Percentiles rank a stretch among this genome's conserved stretches.
Evolutionary conservation across 2,797 vertebrate genomes (phyloP).

Genomic region (Peromyscus melanophrys): DNA sequence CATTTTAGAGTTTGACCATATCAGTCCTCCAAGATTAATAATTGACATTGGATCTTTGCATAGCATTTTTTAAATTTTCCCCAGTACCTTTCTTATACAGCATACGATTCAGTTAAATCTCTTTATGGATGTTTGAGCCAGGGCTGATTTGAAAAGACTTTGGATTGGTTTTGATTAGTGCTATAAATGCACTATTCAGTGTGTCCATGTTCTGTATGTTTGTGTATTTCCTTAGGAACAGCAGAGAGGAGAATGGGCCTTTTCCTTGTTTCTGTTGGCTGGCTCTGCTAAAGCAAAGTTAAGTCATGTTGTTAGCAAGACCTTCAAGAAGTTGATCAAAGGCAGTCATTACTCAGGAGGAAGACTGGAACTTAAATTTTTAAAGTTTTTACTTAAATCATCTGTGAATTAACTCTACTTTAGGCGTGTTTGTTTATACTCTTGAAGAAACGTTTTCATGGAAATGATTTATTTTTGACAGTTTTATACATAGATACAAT

Average conservation of each 20-base stretch:
- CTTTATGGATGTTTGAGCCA: neutral
- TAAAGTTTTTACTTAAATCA: constrained; percentile 75
- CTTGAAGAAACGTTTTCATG: constrained; percentile 85
- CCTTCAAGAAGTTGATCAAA: constrained; percentile 58
- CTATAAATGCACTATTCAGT: neutral
- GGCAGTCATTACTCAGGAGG: constrained; percentile 77
- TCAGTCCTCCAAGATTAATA: neutral
- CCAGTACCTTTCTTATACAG: neutral
- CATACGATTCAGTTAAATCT: neutral
- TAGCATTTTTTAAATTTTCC: constrained; percentile 1
- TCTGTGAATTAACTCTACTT: constrained; percentile 78
- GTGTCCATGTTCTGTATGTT: neutral
- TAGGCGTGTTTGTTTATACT: constrained; percentile 81
- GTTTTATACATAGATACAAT: neutral
- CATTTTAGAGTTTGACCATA: constrained; percentile 1
- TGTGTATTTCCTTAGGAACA: constrained; percentile 47
- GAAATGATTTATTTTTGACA: constrained; percentile 63
- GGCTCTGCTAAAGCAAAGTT: constrained; percentile 56
- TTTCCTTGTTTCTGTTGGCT: constrained; percentile 47
- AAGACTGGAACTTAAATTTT: constrained; percentile 79
- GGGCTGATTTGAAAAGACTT: constrained; percentile 37
- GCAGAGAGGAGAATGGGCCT: constrained; percentile 32
- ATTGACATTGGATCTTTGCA: neutral
- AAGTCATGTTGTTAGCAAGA: constrained; percentile 67
- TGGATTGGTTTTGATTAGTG: neutral